Evolutionary conservation across 2,888 invertebrate species (phyloP), one percentile per base, ranked within the genome.

Genomic region (Drosophila flavopinicola): DNA sequence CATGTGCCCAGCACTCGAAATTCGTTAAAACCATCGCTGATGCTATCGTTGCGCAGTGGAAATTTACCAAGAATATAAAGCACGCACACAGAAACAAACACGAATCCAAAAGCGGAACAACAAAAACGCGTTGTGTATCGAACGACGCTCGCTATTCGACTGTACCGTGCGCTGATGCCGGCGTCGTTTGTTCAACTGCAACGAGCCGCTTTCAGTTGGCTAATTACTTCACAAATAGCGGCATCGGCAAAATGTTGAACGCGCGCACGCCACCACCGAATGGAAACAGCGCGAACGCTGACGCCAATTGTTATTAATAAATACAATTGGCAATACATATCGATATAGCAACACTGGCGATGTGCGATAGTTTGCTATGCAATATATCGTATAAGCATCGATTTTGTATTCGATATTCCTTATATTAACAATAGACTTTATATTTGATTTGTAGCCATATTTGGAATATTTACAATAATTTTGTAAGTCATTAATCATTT

Each of bases 1-100:
- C 89, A 76, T 89, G 85, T 70, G 90, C 90, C 90, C 90, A 90
- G 66, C 87, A 88, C 77, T 90, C 90, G 59, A 89, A 88, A 84
- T 88, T 90, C 20, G 89, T 90, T 64, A 90, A 79, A 53, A 90
- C 90, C 90, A 90, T 90, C 54, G 49, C 52, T 29, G 54, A 48
- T 70, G 44, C 65, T 59, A 45, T 52, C 64, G 49, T 30, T 45
- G 51, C 48, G 69, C 60, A 74, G 53, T 87, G 88, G 86, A 88
- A 88, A 78, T 74, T 88, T 80, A 65, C 87, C 86, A 70, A 77
- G 74, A 73, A 72, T 66, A 52, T 42, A 44, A 17, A 53, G 37
- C 13, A 42, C 23, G 39, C 52, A 5, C 38, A 38, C 29, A 11
- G 17, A 17, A 25, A 4, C 13, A 45, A 39, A 49, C 56, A 33